phyloP scores from a whole-genome alignment of 2,888 invertebrate genomes.

The Dryadula phaetusa region DNA sequence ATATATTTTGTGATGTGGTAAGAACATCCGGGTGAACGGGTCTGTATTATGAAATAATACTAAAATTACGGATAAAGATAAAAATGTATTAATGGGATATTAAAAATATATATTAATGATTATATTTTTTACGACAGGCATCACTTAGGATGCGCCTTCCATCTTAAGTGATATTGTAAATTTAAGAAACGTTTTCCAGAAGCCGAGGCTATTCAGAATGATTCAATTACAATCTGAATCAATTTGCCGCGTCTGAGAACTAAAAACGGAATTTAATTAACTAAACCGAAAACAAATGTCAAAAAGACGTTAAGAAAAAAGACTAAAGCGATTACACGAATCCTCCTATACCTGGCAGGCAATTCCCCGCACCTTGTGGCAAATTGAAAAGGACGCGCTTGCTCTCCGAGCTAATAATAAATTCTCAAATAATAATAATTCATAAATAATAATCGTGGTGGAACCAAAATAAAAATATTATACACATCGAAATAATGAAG shows the following conservation, averaged over 20 bases:
- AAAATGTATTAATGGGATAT: too few relatives aligned
- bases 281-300: conserved; percentile 70
- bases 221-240: conserved; percentile 57
- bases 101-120: too few relatives aligned
- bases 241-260: conserved; percentile 70
- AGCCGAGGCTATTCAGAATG: conserved; percentile 23
- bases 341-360: conserved; percentile 49
- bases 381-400: conserved; percentile 83
- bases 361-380: conserved; percentile 74
- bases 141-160: neutral
- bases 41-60: too few relatives aligned
- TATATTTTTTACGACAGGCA: too few relatives aligned
- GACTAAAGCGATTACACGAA: conserved; percentile 50
- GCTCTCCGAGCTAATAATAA: conserved; percentile 80
- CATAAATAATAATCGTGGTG: conserved; percentile 83
- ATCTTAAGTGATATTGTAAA: conserved; percentile 2
- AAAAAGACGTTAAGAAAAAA: conserved; percentile 67
- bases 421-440: conserved; percentile 84
- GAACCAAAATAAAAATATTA: conserved; percentile 80
- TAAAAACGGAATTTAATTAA: conserved; percentile 74
- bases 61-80: too few relatives aligned
- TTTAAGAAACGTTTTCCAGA: conserved; percentile 21
- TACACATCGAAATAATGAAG: conserved; percentile 83
- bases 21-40: too few relatives aligned
- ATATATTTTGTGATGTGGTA: too few relatives aligned